Percentiles rank a stretch among this genome's conserved stretches.
These are phyloP conservation scores for Tenthredo livida DNA, from an alignment of 2,888 invertebrate species.

Conservation along the genomic window DNA sequence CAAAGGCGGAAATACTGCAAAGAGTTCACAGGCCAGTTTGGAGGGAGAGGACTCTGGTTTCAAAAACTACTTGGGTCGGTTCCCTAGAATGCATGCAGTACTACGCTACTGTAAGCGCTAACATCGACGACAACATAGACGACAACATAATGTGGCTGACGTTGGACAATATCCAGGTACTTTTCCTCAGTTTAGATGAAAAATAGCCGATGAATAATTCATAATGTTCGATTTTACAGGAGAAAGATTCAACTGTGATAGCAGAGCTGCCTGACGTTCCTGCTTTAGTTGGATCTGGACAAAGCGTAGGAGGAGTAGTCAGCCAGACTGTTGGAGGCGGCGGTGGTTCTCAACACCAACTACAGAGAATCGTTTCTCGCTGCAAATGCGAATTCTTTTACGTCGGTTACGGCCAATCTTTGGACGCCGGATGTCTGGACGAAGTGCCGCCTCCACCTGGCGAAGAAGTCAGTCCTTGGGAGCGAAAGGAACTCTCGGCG, in stretches of 20 bases:
- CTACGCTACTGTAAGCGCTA: slow-evolving; percentile 97
- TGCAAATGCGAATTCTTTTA: slow-evolving; percentile 99
- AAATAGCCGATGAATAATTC: background rate
- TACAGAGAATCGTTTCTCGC: slow-evolving; percentile 97
- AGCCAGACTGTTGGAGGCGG: slow-evolving; percentile 93
- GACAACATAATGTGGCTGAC: slow-evolving; percentile 98
- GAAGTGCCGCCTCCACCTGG: slow-evolving; percentile 87
- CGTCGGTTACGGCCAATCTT: slow-evolving; percentile 92
- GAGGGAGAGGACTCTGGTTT: slow-evolving; percentile 91
- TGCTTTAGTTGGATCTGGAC: slow-evolving; percentile 94
- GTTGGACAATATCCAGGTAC: slow-evolving; percentile 92
- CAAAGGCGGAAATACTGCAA: slow-evolving; percentile 96
- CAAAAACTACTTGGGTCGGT: slow-evolving; percentile 97
- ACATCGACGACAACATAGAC: slow-evolving; percentile 77
- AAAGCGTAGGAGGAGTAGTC: slow-evolving; percentile 98
- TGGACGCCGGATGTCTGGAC: slow-evolving; percentile 83
- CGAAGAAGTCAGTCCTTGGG: slow-evolving; percentile 88
- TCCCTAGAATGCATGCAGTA: slow-evolving; percentile 99
- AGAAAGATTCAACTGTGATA: slow-evolving; percentile 88
- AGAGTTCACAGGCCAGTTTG: slow-evolving; percentile 93
- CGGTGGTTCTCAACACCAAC: slow-evolving; percentile 82
- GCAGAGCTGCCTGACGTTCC: slow-evolving; percentile 92
- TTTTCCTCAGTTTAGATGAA: background rate
- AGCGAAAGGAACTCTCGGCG: slow-evolving; percentile 88
- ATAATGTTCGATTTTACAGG: slow-evolving; percentile 70